Base-by-base conservation (phyloP, 2,888 invertebrate species). In the Trypoxylon attenuatum region DNA sequence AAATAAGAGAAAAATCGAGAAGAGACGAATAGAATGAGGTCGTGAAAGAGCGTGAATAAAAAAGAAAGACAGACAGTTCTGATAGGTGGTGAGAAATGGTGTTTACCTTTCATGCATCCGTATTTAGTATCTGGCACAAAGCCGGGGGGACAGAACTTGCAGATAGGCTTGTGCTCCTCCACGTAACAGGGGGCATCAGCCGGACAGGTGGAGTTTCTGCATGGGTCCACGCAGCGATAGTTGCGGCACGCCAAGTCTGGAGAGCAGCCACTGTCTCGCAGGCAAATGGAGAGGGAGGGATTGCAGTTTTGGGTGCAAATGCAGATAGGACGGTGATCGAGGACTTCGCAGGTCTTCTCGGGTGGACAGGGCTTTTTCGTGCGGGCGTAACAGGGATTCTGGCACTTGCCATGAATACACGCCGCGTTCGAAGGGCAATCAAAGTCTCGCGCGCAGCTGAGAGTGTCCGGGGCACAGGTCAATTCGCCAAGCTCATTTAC, bases 91-190 rank as follows among this genome's bases (percentile, higher is more conserved):
- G 80, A 82, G 83, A 83, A 83, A 80, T 85, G 82, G 82, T 87
- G 83, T 90, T 96, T 96, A 96, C 96, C 96, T 96, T 96, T 95
- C 90, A 94, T 92, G 91, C 96, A 97, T 94, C 96, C 96, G 90
- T 94, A 94, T 91, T 93, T 93, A 87, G 94, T 92, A 90, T 96
- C 96, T 88, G 94, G 93, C 90, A 93, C 93, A 91, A 94, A 96
- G 90, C 96, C 97, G 89, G 92, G 91, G 87, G 96, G 96, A 91
- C 97, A 97, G 92, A 95, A 96, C 92, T 96, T 95, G 94, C 97
- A 97, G 88, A 94, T 93, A 81, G 96, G 94, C 90, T 94, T 95
- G 90, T 97, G 97, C 89, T 96, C 95, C 91, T 96, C 95, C 83
- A 96, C 96, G 89, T 93, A 94, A 90, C 97, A 97, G 83, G 96